phyloP scores from a whole-genome alignment of 1,140 invertebrate genomes.

The Pararge aegeria region DNA sequence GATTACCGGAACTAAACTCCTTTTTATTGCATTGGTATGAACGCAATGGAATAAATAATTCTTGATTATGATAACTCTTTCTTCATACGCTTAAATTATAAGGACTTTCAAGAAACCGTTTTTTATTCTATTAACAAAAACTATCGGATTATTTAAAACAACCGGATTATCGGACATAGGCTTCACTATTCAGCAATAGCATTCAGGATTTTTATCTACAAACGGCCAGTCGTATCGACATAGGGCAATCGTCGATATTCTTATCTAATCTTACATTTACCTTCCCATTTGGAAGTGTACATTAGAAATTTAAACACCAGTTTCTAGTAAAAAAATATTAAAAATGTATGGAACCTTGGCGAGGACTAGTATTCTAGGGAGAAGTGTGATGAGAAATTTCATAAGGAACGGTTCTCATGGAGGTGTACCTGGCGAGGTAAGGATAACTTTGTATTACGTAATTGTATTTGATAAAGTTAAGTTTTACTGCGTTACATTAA shows the following conservation, averaged over 20 bases:
- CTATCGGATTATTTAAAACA: too few relatives aligned
- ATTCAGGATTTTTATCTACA: constrained; percentile 11
- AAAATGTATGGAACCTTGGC: constrained; percentile 50
- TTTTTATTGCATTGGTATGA: too few relatives aligned
- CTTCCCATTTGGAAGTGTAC: constrained; percentile 26
- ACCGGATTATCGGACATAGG: too few relatives aligned
- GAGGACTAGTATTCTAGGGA: constrained; percentile 49
- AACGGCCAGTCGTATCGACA: constrained; percentile 40
- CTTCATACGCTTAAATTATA: too few relatives aligned
- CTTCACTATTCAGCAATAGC: background rate
- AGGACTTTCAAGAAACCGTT: too few relatives aligned
- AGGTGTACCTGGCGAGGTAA: constrained; percentile 83
- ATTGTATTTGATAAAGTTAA: background rate
- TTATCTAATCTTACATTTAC: constrained; percentile 63
- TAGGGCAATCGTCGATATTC: constrained; percentile 37
- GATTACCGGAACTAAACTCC: too few relatives aligned
- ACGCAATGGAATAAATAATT: too few relatives aligned
- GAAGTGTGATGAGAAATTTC: constrained; percentile 75
- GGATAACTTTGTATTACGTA: constrained; percentile 30
- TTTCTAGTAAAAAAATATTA: constrained; percentile 22
- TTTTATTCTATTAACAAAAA: too few relatives aligned
- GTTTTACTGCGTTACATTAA: too few relatives aligned
- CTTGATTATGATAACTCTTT: too few relatives aligned
- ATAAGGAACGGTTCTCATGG: constrained; percentile 81
- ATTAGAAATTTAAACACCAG: constrained; percentile 2